Percentiles rank a stretch among this genome's conserved stretches.
Conservation (phyloP, 2,888 invertebrate species). For the Hermodice carunculata region DNA sequence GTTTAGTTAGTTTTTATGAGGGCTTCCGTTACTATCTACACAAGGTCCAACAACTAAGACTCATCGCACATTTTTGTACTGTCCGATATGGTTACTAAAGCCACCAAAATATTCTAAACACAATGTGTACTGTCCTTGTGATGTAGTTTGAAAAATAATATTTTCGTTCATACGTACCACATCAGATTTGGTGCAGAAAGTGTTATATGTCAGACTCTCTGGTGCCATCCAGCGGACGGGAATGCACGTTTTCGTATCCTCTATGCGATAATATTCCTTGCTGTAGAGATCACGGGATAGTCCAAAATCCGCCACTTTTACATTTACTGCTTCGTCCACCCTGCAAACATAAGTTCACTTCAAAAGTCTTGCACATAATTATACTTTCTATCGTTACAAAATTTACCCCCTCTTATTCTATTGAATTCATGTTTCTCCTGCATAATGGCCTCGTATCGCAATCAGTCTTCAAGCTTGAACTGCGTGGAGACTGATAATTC, state of each 20-base stretch:
- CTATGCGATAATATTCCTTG: conserved; percentile 70
- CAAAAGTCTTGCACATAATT: too few relatives aligned
- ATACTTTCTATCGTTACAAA: too few relatives aligned
- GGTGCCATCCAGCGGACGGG: conserved; percentile 72
- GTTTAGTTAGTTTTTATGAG: too few relatives aligned
- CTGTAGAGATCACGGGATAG: conserved; percentile 72
- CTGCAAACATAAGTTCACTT: conserved; percentile 24
- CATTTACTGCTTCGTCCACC: conserved; percentile 47
- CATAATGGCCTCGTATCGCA: too few relatives aligned
- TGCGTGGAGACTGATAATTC: too few relatives aligned
- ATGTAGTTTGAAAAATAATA: not conserved
- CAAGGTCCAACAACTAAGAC: not conserved
- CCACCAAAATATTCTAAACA: too few relatives aligned
- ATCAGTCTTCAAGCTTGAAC: too few relatives aligned
- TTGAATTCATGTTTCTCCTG: too few relatives aligned
- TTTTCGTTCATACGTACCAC: conserved; percentile 66
- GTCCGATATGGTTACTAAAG: too few relatives aligned
- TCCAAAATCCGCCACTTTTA: conserved; percentile 73
- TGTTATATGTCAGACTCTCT: conserved; percentile 68
- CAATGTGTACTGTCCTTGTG: too few relatives aligned
- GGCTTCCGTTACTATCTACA: too few relatives aligned
- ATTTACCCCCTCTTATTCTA: too few relatives aligned
- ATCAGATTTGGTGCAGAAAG: conserved; percentile 68
- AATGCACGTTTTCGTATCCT: conserved; percentile 57
- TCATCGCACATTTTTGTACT: not conserved